These are phyloP conservation scores for Sarcophaga subvicina DNA, from an alignment of 2,888 invertebrate genomes.

Conservation along the genomic window DNA sequence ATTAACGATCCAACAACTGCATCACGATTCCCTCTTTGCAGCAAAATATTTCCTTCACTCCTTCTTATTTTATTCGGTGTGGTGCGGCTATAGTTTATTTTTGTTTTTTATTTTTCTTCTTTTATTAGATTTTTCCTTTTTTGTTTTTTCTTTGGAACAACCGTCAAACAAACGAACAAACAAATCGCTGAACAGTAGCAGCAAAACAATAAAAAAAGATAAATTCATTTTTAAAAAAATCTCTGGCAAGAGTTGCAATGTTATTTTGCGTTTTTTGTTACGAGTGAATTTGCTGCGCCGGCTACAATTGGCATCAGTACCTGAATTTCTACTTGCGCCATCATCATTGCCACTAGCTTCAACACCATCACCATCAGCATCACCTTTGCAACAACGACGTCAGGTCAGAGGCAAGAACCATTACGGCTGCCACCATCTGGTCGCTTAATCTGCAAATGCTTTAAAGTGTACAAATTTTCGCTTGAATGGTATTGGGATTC, in stretches of 20 bases:
- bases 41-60: background rate
- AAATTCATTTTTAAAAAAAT: slow-evolving; percentile 16
- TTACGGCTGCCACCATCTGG: slow-evolving; percentile 33
- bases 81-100: background rate
- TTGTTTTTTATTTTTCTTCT: background rate
- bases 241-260: slow-evolving; percentile 47
- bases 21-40: slow-evolving; percentile 22
- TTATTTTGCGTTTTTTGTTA: slow-evolving; percentile 25
- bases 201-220: background rate
- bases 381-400: background rate
- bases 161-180: slow-evolving; percentile 25
- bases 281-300: slow-evolving; percentile 54
- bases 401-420: slow-evolving; percentile 12
- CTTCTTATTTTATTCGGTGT: background rate
- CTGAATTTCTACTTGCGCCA: slow-evolving; percentile 29
- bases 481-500: slow-evolving; percentile 73
- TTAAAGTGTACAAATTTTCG: slow-evolving; percentile 70
- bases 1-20: slow-evolving; percentile 52
- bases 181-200: slow-evolving; percentile 9
- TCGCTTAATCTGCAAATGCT: slow-evolving; percentile 58
- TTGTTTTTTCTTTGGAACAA: slow-evolving; percentile 7
- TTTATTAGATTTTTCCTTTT: slow-evolving; percentile 16
- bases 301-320: slow-evolving; percentile 55
- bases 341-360: slow-evolving; percentile 4
- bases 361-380: slow-evolving; percentile 22